These are phyloP conservation scores for Carposina sasakii DNA, from an alignment of 1,140 invertebrate genomes.

Conservation along the genomic window DNA sequence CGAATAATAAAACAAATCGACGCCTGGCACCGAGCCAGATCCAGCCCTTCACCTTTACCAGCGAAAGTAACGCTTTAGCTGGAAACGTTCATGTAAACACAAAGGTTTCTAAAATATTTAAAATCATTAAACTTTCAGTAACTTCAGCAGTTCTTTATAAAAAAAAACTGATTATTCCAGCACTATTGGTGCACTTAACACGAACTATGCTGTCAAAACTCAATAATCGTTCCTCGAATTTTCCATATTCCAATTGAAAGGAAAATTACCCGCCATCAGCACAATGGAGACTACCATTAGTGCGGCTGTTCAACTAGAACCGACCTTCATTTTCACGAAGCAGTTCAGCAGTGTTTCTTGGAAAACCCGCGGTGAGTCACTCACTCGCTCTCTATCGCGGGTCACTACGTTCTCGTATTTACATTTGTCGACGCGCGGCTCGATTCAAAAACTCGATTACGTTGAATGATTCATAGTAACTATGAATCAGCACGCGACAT, in stretches of 20 bases:
- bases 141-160: too few relatives aligned
- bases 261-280: constrained; percentile 20
- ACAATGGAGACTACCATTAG: constrained; percentile 25
- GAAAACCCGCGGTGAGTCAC: constrained; percentile 68
- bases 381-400: constrained; percentile 53
- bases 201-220: too few relatives aligned
- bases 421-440: constrained; percentile 50
- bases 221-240: constrained; percentile 9
- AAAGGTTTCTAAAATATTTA: too few relatives aligned
- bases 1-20: constrained; percentile 66
- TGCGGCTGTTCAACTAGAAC: constrained; percentile 17
- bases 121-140: too few relatives aligned
- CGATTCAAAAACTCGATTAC: constrained; percentile 68
- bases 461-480: constrained; percentile 58
- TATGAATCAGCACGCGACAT: constrained; percentile 61
- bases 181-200: constrained; percentile 11
- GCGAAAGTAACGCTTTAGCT: constrained; percentile 24
- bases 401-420: constrained; percentile 62
- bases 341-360: constrained; percentile 51
- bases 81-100: not conserved
- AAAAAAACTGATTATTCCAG: too few relatives aligned
- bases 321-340: constrained; percentile 64
- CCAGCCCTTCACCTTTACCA: constrained; percentile 56
- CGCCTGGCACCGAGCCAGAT: constrained; percentile 57
- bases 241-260: constrained; percentile 17